Evolutionary conservation across 1,140 invertebrate species (phyloP), one percentile per base, ranked within the genome.

Genomic region (Spodoptera litura): DNA sequence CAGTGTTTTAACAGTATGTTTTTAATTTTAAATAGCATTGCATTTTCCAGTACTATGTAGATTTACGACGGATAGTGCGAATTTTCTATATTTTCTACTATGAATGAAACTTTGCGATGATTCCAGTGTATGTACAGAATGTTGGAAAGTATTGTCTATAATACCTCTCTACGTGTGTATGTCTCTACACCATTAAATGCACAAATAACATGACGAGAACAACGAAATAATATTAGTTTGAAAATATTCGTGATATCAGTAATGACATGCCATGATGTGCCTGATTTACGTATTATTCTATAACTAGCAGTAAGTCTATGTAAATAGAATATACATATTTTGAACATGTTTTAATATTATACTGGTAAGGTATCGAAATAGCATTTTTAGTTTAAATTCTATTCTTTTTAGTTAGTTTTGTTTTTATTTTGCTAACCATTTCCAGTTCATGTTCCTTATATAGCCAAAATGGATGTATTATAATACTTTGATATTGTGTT

Each of bases 241-340:
- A 51, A 73, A 5, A 61, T 73, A 73, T 73, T 44, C 38, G 72
- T 76, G 73, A 80, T 76, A 70, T 76, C 68, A 44, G 61, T 75
- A 59, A 61, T 76, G 73, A 81, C 58, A 85, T 83, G 81, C 83
- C 84, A 82, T 83, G 80, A 83, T 85, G 86, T 87, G 86, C 86
- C 86, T 87, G 81, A 83, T 70, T 44, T 76, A 83, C 61, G 56
- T 85, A 81, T 81, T 79, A 75, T 75, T 59, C 78, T 78, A 64
- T 56, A 76, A 31, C 44, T 78, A 78, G 71, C 27, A 11, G 20
- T 58, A 59, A 53, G 31, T 11, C 38, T 64, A n/a, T 79, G 56
- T 74, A 74, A 79, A 79, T 79, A 71, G 66, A 53, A 25, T 78
- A 74, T 44, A 44, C 38, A 44, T 53, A 58, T 59, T 55, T 38